These are phyloP conservation scores for Ptychodera flava DNA, from an alignment of 35 echinoderm and acorn worm species.

Conservation along the genomic window DNA sequence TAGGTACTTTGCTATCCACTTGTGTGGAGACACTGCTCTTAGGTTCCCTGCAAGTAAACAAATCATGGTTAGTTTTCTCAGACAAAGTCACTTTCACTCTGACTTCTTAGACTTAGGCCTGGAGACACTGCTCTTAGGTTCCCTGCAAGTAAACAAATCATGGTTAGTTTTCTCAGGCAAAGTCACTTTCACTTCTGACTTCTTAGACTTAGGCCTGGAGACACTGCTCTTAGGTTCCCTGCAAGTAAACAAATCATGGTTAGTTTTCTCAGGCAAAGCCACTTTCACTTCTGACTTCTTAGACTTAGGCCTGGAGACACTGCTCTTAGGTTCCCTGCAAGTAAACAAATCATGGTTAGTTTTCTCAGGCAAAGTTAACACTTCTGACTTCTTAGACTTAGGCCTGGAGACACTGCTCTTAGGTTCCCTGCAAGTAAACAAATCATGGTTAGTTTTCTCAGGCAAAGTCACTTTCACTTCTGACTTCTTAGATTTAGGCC, in stretches of 20 bases:
- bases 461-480: no score
- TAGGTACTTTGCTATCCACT: background rate
- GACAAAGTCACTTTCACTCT: background rate
- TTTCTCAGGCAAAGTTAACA: no score
- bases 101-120: background rate
- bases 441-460: background rate
- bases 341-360: background rate
- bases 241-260: background rate
- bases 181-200: no score
- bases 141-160: background rate
- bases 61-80: background rate
- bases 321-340: no score
- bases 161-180: background rate
- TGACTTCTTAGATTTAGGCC: no score
- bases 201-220: background rate
- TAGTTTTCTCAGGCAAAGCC: no score
- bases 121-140: no score
- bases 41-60: background rate
- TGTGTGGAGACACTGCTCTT: background rate
- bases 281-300: no score
- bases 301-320: no score
- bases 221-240: background rate
- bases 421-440: background rate
- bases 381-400: background rate
- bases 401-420: background rate